Base-by-base conservation (phyloP, 2,888 invertebrate genomes). In the Amphimallon solstitiale region DNA sequence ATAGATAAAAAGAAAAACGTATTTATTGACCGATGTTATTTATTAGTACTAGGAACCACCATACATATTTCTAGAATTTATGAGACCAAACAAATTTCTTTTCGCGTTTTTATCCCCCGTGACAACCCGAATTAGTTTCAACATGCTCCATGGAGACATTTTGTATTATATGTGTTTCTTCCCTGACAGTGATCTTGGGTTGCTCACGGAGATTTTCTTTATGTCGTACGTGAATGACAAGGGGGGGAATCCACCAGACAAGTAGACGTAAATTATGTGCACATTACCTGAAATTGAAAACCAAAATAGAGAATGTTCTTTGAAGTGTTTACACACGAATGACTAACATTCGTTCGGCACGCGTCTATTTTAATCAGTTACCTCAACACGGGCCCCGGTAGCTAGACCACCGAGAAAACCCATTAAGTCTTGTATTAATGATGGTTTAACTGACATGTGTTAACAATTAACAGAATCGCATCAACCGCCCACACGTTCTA, bases 361-460 rank as follows among this genome's bases (percentile, higher is more conserved):
- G 60, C 59, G 65, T 54, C 60, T 60, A 60, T 65, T 65, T 65
- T 51, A 51, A 61, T 60, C 65, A 45, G 65, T 45, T 63, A 54
- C 54, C 54, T 63, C 54, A 45, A 54, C 63, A 63, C 54, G 34
- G 34, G n/a, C n/a, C 12, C 38, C 43, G 12, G 34, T 17, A 12
- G 40, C 15, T 34, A 68, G 75, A 76, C 75, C 75, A 76, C 75
- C 75, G 69, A 72, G 71, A 65, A 68, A 56, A 68, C 69, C 68
- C 72, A 70, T 76, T 74, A 75, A 66, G 70, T 60, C 68, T 72
- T 40, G 40, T 74, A 75, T 75, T 73, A 75, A 76, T 75, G 74
- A 70, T 67, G 68, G 63, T 71, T 71, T 65, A 67, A 69, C 71
- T 68, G 73, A 74, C 76, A 75, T 70, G 73, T 75, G 76, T 75